phyloP scores from a whole-genome alignment of 2,113 vertebrate genomes.

The Cheilinus undulatus region DNA sequence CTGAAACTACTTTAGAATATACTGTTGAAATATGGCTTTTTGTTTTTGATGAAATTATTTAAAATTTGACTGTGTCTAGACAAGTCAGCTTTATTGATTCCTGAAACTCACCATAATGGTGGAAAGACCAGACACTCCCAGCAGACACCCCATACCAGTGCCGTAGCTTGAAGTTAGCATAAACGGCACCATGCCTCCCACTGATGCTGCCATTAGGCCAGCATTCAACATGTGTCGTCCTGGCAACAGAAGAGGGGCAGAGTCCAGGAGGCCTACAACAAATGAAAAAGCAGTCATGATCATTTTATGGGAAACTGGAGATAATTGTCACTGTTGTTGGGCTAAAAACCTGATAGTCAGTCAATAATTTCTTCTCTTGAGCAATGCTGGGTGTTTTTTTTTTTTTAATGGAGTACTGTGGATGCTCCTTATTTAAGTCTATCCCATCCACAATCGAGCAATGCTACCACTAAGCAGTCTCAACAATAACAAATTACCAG shows the following conservation, averaged over 20 bases:
- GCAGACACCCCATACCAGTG: slow-evolving; percentile 83
- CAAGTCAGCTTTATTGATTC: too few species aligned
- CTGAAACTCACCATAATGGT: slow-evolving; percentile 83
- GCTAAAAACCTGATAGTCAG: neutral
- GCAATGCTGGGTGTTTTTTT: slow-evolving; percentile 16
- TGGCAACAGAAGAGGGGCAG: slow-evolving; percentile 81
- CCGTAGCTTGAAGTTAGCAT: slow-evolving; percentile 84
- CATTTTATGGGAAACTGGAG: neutral
- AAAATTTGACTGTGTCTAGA: too few species aligned
- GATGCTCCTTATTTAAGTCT: slow-evolving; percentile 40
- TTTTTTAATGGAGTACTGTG: neutral
- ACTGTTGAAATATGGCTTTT: too few species aligned
- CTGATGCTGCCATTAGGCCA: slow-evolving; percentile 81
- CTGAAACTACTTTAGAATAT: too few species aligned
- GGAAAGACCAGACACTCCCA: slow-evolving; percentile 85
- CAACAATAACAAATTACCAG: slow-evolving; percentile 25
- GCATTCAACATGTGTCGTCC: slow-evolving; percentile 86
- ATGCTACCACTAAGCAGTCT: neutral
- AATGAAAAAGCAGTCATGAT: neutral
- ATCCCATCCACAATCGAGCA: slow-evolving; percentile 38
- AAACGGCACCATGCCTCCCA: slow-evolving; percentile 83
- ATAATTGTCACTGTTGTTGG: neutral
- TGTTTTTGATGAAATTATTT: too few species aligned
- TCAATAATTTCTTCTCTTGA: too few species aligned
- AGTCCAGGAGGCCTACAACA: slow-evolving; percentile 79